A percentile compares a stretch with the other conserved stretches of the same genome.
Conservation (phyloP, 2,113 vertebrate species). For the Hippoglossus stenolepis region DNA sequence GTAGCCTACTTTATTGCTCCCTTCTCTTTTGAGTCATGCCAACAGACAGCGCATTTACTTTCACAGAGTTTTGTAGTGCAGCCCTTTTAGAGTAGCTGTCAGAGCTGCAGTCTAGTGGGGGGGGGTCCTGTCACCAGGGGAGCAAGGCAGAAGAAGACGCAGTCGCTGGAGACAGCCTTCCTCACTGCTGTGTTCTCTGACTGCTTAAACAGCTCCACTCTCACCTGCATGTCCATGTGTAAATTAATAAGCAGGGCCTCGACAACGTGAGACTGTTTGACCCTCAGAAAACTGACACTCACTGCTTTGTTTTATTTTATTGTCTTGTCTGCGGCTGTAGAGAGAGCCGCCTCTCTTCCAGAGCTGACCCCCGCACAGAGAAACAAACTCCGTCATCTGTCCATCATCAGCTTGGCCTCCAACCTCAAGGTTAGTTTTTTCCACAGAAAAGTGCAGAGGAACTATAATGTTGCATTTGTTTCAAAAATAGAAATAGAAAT, state of each 20-base stretch:
- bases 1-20: slow-evolving; percentile 57
- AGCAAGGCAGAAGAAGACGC: slow-evolving; percentile 49
- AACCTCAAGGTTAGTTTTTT: slow-evolving; percentile 87
- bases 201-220: slow-evolving; percentile 53
- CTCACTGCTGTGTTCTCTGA: slow-evolving; percentile 34
- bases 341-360: slow-evolving; percentile 88
- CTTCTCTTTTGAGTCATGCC: slow-evolving; percentile 41
- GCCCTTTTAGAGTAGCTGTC: slow-evolving; percentile 69
- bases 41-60: slow-evolving; percentile 58
- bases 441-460: neutral
- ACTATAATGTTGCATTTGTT: no score
- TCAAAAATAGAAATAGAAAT: neutral
- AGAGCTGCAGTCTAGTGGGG: slow-evolving; percentile 51
- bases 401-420: slow-evolving; percentile 95
- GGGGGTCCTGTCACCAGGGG: slow-evolving; percentile 59
- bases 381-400: slow-evolving; percentile 96
- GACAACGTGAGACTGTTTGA: slow-evolving; percentile 21
- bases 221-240: slow-evolving; percentile 36
- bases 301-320: slow-evolving; percentile 1
- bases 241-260: slow-evolving; percentile 31
- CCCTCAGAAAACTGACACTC: slow-evolving; percentile 22
- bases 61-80: slow-evolving; percentile 50
- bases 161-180: slow-evolving; percentile 46
- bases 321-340: slow-evolving; percentile 52
- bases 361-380: slow-evolving; percentile 94